Conservation (phyloP, 2,113 vertebrate genomes). For the Camelus dromedarius region DNA sequence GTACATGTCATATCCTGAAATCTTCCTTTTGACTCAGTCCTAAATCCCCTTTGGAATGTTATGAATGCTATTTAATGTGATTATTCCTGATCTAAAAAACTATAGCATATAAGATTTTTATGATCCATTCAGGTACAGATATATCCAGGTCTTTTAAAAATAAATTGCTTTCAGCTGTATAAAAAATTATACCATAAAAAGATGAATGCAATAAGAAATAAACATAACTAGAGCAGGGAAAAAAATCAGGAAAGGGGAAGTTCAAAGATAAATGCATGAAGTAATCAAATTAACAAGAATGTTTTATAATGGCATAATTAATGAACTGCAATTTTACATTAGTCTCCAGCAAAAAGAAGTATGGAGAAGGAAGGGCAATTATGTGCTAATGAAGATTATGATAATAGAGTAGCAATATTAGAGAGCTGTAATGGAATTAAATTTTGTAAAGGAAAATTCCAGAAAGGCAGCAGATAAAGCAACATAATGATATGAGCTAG, state of each 20-base stretch:
- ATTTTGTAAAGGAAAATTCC: conserved; percentile 59
- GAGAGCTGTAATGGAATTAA: conserved; percentile 17
- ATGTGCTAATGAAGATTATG: conserved; percentile 33
- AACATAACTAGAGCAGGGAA: neutral
- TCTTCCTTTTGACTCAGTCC: neutral
- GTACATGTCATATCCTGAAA: neutral
- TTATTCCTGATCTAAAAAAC: neutral
- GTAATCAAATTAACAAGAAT: conserved; percentile 50
- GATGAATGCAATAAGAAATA: conserved; percentile 7
- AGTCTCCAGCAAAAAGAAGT: conserved; percentile 43
- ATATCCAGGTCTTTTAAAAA: neutral
- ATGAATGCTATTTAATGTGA: neutral
- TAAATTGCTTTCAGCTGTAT: neutral
- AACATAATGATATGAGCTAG: neutral
- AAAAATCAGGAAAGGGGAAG: conserved; percentile 48
- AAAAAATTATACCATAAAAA: conserved; percentile 38
- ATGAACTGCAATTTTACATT: conserved; percentile 56
- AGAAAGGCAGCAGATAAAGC: conserved; percentile 24
- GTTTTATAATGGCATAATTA: conserved; percentile 55
- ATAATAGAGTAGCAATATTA: conserved; percentile 26
- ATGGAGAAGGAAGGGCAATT: conserved; percentile 14
- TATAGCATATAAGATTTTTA: neutral
- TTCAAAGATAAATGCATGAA: neutral
- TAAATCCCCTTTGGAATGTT: neutral
- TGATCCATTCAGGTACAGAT: neutral